Conservation (phyloP, 2,888 invertebrate species). For the Amiota mariae region DNA sequence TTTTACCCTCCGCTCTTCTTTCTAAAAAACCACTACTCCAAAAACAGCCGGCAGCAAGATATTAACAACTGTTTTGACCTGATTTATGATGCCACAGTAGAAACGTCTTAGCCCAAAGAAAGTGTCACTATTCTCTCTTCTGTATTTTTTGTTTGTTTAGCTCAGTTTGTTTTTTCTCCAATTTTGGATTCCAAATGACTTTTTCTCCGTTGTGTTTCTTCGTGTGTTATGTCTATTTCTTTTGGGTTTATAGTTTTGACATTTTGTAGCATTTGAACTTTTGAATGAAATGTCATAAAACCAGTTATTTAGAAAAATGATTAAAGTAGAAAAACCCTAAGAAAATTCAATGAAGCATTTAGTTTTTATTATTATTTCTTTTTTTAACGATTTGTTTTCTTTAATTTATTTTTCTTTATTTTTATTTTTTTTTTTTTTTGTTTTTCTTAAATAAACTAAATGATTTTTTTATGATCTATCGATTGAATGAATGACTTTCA, state of each 20-base stretch:
- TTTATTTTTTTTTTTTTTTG: background rate
- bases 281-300: conserved; percentile 7
- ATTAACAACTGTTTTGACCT: conserved; percentile 14
- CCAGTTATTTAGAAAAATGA: background rate
- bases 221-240: background rate
- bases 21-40: background rate
- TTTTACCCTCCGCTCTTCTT: too few relatives aligned
- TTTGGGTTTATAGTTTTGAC: background rate
- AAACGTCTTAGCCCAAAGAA: background rate
- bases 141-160: too few relatives aligned
- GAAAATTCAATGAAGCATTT: background rate
- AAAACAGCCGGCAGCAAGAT: background rate
- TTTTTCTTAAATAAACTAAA: too few relatives aligned
- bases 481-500: conserved; percentile 13
- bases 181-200: too few relatives aligned
- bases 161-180: too few relatives aligned
- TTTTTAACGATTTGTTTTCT: background rate
- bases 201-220: too few relatives aligned
- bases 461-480: background rate
- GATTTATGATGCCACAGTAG: background rate
- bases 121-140: background rate
- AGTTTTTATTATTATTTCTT: too few relatives aligned
- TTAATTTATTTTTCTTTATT: background rate
- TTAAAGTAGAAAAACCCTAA: background rate
- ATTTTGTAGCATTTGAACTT: conserved; percentile 2